These are phyloP conservation scores for Microplitis demolitor DNA, from an alignment of 1,140 invertebrate genomes.

Conservation along the genomic window DNA sequence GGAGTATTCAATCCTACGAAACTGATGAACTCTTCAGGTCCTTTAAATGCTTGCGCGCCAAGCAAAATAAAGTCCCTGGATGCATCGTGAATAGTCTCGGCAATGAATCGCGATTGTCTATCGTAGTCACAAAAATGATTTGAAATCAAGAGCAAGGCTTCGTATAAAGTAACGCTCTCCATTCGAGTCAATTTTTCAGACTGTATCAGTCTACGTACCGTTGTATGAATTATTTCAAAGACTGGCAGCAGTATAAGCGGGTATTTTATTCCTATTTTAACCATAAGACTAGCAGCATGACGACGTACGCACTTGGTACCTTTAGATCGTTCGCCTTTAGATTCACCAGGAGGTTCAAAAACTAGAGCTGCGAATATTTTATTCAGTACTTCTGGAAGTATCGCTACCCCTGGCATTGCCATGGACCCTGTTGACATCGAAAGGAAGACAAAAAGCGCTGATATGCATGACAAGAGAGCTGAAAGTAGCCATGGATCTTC, in stretches of 20 bases:
- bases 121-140: constrained; percentile 91
- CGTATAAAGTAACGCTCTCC: constrained; percentile 80
- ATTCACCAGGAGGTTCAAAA: constrained; percentile 69
- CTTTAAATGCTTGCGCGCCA: constrained; percentile 64
- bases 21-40: constrained; percentile 72
- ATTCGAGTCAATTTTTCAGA: constrained; percentile 77
- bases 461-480: constrained; percentile 84
- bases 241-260: constrained; percentile 81
- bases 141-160: constrained; percentile 79
- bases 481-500: constrained; percentile 79
- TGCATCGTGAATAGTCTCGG: constrained; percentile 74
- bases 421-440: constrained; percentile 83
- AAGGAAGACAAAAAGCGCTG: constrained; percentile 87
- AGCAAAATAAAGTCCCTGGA: constrained; percentile 68
- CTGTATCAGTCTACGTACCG: constrained; percentile 71
- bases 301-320: constrained; percentile 83
- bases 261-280: constrained; percentile 87
- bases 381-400: constrained; percentile 79
- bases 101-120: constrained; percentile 79
- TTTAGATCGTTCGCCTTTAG: constrained; percentile 66
- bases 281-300: constrained; percentile 86
- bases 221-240: constrained; percentile 82
- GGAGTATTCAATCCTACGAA: constrained; percentile 78
- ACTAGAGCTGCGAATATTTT: constrained; percentile 86
- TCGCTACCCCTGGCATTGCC: constrained; percentile 71